These are phyloP conservation scores for Zosterops lateralis DNA, from an alignment of 2,113 vertebrate species.

Conservation along the genomic window DNA sequence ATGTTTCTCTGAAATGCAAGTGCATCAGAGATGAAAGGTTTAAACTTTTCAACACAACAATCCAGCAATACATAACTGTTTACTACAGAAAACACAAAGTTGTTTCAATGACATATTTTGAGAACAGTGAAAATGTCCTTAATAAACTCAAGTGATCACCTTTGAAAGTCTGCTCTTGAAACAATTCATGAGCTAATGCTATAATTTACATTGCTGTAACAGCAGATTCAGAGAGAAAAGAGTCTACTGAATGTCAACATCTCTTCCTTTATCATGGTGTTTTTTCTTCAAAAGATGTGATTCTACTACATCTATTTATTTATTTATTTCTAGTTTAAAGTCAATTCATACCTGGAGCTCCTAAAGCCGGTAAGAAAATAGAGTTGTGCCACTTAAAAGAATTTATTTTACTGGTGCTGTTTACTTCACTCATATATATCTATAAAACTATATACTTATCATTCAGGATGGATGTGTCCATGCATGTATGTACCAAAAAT, in stretches of 20 bases:
- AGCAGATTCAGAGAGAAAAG: not conserved
- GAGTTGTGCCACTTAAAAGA: not conserved
- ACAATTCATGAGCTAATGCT: not conserved
- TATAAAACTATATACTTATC: not conserved
- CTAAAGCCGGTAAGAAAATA: not conserved
- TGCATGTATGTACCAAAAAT: not conserved
- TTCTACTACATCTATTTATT: not conserved
- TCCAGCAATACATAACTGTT: not conserved
- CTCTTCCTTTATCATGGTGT: not conserved
- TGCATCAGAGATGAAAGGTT: not conserved
- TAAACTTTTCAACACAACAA: not conserved
- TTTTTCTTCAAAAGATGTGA: not conserved
- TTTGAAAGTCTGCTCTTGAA: not conserved
- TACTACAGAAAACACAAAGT: not conserved
- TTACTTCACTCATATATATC: not conserved
- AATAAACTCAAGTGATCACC: not conserved
- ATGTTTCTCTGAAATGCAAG: not conserved
- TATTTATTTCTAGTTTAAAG: not conserved
- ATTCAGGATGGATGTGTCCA: not conserved
- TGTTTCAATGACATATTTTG: not conserved
- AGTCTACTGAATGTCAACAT: not conserved
- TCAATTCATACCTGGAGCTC: not conserved
- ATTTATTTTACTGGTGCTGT: not conserved
- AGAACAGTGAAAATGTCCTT: not conserved
- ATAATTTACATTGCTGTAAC: not conserved